Evolutionary conservation across 2,888 invertebrate genomes (phyloP).

Genomic region (Junonia oenone): DNA sequence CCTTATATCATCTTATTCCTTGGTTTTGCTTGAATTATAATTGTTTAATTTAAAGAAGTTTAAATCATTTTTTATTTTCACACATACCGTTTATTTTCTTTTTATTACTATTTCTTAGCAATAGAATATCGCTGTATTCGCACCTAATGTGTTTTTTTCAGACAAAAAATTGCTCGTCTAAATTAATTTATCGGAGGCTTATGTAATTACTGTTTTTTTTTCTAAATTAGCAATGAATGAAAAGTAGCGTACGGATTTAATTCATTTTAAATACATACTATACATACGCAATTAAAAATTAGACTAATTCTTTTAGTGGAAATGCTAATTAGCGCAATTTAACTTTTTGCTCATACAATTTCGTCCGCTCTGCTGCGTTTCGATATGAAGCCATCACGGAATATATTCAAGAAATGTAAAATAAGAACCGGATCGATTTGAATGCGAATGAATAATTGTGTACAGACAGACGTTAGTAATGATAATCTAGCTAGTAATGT

Average conservation of each 20-base stretch:
- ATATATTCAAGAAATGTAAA: conserved; percentile 11
- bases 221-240: background rate
- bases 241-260: background rate
- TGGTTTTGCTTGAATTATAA: background rate
- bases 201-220: background rate
- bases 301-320: conserved; percentile 1
- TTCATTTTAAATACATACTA: conserved; percentile 4
- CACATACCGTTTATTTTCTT: background rate
- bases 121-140: background rate
- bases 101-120: background rate
- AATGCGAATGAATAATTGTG: conserved; percentile 21
- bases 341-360: conserved; percentile 13
- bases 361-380: conserved; percentile 19
- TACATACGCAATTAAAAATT: background rate
- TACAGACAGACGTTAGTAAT: conserved; percentile 29
- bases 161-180: background rate
- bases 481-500: conserved; percentile 40
- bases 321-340: conserved; percentile 16
- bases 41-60: background rate
- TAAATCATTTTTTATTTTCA: background rate
- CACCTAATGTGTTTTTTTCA: background rate
- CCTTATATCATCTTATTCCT: background rate
- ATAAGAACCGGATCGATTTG: conserved; percentile 18
- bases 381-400: conserved; percentile 6
- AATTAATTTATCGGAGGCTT: background rate